Evolutionary conservation across 2,113 vertebrate species (phyloP).

Genomic region (Nibea coibor): DNA sequence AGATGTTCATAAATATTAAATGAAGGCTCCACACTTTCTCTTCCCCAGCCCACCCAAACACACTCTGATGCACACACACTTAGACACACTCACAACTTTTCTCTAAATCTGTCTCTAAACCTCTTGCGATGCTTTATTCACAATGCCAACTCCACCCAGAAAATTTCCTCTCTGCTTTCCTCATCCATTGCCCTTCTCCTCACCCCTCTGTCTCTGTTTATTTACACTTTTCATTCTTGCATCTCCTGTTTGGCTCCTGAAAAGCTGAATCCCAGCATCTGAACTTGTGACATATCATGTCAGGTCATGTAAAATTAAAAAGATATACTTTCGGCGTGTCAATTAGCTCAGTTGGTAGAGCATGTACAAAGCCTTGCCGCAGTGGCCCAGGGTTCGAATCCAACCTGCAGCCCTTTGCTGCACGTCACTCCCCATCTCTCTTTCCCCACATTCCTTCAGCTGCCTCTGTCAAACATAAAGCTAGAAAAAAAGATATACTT

Average conservation of each 20-base stretch:
- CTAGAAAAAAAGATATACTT: neutral
- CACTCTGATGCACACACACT: conserved; percentile 12
- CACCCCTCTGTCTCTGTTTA: neutral
- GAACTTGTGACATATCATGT: neutral
- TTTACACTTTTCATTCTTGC: neutral
- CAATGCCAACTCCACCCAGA: conserved; percentile 8
- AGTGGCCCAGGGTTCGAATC: too few species aligned
- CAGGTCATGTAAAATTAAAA: neutral
- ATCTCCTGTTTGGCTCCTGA: conserved; percentile 1
- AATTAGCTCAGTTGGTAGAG: too few species aligned
- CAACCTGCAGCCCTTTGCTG: too few species aligned
- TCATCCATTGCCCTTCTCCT: neutral
- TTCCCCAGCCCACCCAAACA: conserved; percentile 22
- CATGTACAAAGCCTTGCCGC: too few species aligned
- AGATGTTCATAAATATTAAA: conserved; percentile 62
- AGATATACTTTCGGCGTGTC: neutral
- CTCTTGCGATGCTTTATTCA: conserved; percentile 21
- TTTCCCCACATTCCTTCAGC: too few species aligned
- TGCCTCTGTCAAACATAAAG: too few species aligned
- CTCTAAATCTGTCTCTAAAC: conserved; percentile 31
- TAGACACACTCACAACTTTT: conserved; percentile 4
- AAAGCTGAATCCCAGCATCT: neutral
- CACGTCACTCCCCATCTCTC: too few species aligned
- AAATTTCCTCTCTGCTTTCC: conserved; percentile 7
- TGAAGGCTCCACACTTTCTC: conserved; percentile 34